These are phyloP conservation scores for Champsocephalus gunnari DNA, from an alignment of 2,797 vertebrate species.

Conservation along the genomic window DNA sequence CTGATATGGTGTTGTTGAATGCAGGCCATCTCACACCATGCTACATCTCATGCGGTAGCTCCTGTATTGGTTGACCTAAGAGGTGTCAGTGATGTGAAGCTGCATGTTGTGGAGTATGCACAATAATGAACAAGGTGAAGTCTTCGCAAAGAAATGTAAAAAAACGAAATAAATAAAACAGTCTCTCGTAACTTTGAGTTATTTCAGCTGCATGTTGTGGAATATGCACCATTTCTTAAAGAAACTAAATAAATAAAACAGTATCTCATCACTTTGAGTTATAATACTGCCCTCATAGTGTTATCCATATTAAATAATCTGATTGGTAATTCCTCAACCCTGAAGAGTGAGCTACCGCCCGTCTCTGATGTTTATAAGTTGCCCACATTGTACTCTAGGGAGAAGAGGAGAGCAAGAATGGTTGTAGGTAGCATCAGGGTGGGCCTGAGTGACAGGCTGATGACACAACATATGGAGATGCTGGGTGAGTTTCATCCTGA, in stretches of 20 bases:
- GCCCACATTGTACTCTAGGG: slow-evolving; percentile 51
- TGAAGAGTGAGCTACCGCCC: slow-evolving; percentile 14
- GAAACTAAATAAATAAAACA: not conserved
- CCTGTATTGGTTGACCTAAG: too few species aligned
- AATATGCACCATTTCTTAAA: too few species aligned
- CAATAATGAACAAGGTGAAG: too few species aligned
- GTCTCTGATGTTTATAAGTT: slow-evolving; percentile 48
- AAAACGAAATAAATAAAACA: not conserved
- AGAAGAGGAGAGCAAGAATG: slow-evolving; percentile 54
- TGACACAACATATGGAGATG: slow-evolving; percentile 85
- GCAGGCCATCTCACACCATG: too few species aligned
- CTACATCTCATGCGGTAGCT: too few species aligned
- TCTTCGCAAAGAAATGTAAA: not conserved
- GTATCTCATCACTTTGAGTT: not conserved
- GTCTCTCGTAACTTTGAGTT: not conserved
- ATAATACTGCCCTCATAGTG: not conserved
- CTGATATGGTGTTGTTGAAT: not conserved
- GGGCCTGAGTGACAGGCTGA: slow-evolving; percentile 81
- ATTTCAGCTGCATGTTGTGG: too few species aligned
- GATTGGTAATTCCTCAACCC: slow-evolving; percentile 33
- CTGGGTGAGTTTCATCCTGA: slow-evolving; percentile 78
- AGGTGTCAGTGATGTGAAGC: not conserved
- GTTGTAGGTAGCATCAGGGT: slow-evolving; percentile 77
- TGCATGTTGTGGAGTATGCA: not conserved
- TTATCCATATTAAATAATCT: slow-evolving; percentile 12